These are phyloP conservation scores for Chaetophractus vellerosus DNA, from an alignment of 2,797 vertebrate genomes.

Conservation along the genomic window DNA sequence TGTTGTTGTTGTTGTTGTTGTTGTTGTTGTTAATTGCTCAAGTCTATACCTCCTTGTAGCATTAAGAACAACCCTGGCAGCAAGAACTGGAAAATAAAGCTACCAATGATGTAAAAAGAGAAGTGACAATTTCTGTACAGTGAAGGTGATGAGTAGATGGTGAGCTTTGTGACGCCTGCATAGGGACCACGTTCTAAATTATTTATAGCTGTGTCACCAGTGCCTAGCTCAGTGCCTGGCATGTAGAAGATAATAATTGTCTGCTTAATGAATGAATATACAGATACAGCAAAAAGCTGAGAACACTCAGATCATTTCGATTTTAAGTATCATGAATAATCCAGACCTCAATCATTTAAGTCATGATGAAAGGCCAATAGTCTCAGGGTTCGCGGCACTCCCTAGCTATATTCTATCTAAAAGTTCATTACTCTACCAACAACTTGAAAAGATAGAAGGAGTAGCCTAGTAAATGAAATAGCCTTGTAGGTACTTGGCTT, in stretches of 20 bases:
- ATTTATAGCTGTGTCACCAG: not conserved
- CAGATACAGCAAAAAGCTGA: not conserved
- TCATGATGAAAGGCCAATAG: not conserved
- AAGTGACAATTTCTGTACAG: not conserved
- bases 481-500: not conserved
- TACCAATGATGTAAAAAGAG: not conserved
- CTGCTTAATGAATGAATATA: not conserved
- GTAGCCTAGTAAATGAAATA: not conserved
- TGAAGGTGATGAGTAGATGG: not conserved
- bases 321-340: not conserved
- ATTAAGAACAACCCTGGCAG: not conserved
- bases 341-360: not conserved
- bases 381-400: not conserved
- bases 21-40: not conserved
- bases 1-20: too few relatives aligned
- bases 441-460: not conserved
- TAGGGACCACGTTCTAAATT: not conserved
- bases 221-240: not conserved
- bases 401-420: not conserved
- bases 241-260: not conserved
- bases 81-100: constrained; percentile 54
- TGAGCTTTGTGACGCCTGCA: not conserved
- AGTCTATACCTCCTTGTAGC: not conserved
- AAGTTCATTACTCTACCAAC: not conserved
- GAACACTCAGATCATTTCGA: not conserved